phyloP scores from a whole-genome alignment of 1,140 invertebrate species.

The Chironomus striatipennis region DNA sequence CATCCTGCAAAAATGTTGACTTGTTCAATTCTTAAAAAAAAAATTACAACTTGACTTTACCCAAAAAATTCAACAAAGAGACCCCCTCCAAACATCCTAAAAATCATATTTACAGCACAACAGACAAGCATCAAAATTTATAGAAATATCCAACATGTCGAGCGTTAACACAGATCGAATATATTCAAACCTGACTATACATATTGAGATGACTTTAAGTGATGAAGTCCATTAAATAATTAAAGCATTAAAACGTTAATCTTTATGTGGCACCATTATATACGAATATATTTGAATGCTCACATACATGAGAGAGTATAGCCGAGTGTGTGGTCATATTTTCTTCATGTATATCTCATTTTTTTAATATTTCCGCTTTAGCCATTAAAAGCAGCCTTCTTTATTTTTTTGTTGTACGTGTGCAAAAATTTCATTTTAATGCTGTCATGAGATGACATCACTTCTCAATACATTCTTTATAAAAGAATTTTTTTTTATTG shows the following conservation, averaged over 20 bases:
- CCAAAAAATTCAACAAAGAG: too few species aligned
- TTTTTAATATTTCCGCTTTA: slow-evolving; percentile 20
- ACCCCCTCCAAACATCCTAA: too few species aligned
- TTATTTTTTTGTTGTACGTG: too few species aligned
- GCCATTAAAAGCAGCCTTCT: neutral
- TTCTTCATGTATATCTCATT: neutral
- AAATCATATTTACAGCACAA: neutral
- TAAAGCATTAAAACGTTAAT: slow-evolving; percentile 22
- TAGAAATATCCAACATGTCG: neutral
- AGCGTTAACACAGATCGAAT: neutral
- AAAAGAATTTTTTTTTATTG: too few species aligned
- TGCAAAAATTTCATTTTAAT: slow-evolving; percentile 9
- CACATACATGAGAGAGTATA: neutral
- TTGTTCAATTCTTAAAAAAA: too few species aligned
- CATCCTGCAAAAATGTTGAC: too few species aligned
- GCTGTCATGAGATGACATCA: slow-evolving; percentile 6
- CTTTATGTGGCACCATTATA: neutral
- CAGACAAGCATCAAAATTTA: too few species aligned
- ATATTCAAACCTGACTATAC: neutral
- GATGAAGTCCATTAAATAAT: slow-evolving; percentile 23
- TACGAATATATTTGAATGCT: too few species aligned
- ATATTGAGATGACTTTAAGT: slow-evolving; percentile 7
- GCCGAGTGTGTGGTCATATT: slow-evolving; percentile 16
- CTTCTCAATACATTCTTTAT: neutral
- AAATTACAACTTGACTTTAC: too few species aligned